Conservation (phyloP, 2,113 vertebrate genomes). For the Willisornis vidua region DNA sequence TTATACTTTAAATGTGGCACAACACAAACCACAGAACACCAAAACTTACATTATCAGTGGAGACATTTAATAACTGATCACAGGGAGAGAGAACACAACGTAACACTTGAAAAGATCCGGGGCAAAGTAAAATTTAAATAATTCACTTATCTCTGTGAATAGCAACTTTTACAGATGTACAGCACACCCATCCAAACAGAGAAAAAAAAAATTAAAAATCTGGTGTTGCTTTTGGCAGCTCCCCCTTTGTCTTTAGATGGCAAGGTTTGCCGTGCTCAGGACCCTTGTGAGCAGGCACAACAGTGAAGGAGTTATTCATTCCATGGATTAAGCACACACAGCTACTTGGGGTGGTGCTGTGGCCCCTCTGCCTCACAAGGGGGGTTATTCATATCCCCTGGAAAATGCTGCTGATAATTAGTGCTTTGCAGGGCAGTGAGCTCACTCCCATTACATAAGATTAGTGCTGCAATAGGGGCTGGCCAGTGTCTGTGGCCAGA, state of each 20-base stretch:
- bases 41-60: neutral
- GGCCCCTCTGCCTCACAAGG: conserved; percentile 54
- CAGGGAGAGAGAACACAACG: neutral
- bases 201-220: neutral
- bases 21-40: neutral
- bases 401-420: conserved; percentile 79
- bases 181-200: conserved; percentile 24
- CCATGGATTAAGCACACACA: conserved; percentile 53
- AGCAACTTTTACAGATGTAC: conserved; percentile 36
- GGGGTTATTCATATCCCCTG: conserved; percentile 68
- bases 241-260: conserved; percentile 36
- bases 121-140: conserved; percentile 52
- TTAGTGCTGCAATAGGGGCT: conserved; percentile 70
- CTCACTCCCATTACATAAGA: conserved; percentile 78
- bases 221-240: conserved; percentile 65
- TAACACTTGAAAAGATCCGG: conserved; percentile 21
- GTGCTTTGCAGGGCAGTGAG: conserved; percentile 75
- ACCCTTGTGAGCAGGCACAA: conserved; percentile 52
- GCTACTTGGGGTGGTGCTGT: conserved; percentile 39
- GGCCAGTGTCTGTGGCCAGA: conserved; percentile 66
- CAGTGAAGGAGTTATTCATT: conserved; percentile 26
- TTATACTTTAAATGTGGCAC: neutral
- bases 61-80: neutral
- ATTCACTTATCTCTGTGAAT: conserved; percentile 57
- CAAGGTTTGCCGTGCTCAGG: conserved; percentile 29